Conservation (phyloP, 2,113 vertebrate genomes). For the Craseonycteris thonglongyai region DNA sequence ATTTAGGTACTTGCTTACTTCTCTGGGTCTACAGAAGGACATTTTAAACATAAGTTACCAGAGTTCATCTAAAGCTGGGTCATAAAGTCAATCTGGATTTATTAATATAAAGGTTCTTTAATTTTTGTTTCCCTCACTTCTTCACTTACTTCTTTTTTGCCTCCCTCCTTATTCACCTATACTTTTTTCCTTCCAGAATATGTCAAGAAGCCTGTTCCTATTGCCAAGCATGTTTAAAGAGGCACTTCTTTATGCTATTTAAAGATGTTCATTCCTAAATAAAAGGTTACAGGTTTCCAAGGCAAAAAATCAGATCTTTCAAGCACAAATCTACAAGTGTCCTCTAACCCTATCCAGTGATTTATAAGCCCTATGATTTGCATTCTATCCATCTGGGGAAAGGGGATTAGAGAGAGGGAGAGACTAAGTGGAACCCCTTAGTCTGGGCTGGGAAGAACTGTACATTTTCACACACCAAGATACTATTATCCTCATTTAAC, state of each 20-base stretch:
- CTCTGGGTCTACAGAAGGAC: not conserved
- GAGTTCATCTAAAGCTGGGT: not conserved
- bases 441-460: not conserved
- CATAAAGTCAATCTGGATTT: not conserved
- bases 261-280: not conserved
- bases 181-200: not conserved
- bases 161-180: not conserved
- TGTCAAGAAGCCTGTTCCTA: not conserved
- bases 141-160: not conserved
- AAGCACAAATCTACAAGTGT: not conserved
- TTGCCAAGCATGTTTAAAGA: not conserved
- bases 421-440: not conserved
- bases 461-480: not conserved
- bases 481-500: not conserved
- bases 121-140: not conserved
- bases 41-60: not conserved
- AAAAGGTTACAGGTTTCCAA: not conserved
- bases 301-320: not conserved
- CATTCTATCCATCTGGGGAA: not conserved
- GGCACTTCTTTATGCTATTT: not conserved
- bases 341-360: not conserved
- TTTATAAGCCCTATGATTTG: not conserved
- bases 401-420: not conserved
- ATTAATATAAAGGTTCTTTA: not conserved
- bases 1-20: not conserved